Evolutionary conservation across 2,797 vertebrate species (phyloP).

Genomic region (Peromyscus nudipes): DNA sequence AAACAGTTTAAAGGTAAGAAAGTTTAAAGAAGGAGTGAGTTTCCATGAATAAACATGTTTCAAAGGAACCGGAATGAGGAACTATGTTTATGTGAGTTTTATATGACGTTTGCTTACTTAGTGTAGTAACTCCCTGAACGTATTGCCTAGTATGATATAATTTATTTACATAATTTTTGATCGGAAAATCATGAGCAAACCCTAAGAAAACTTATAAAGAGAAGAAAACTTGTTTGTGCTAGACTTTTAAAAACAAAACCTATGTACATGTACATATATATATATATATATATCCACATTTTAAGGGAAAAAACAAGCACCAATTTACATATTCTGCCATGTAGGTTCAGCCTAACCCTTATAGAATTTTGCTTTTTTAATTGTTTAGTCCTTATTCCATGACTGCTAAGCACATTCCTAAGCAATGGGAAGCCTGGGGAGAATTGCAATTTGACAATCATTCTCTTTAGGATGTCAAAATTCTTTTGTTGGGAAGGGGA

Average conservation of each 20-base stretch:
- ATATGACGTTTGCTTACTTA: slow-evolving; percentile 79
- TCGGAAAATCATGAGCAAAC: slow-evolving; percentile 70
- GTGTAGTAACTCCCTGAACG: slow-evolving; percentile 77
- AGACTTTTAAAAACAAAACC: slow-evolving; percentile 47
- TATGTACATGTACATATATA: background rate
- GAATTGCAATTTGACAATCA: background rate
- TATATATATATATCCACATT: background rate
- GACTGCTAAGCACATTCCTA: background rate
- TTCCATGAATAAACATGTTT: slow-evolving; percentile 82
- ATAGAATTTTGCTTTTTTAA: background rate
- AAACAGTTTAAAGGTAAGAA: slow-evolving; percentile 82
- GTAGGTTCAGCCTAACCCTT: background rate
- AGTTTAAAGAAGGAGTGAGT: slow-evolving; percentile 75
- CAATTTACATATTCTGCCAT: background rate
- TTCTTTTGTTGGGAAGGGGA: background rate
- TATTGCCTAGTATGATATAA: slow-evolving; percentile 75
- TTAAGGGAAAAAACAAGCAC: background rate
- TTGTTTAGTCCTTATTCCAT: background rate
- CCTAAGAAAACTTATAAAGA: slow-evolving; percentile 67
- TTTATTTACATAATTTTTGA: slow-evolving; percentile 79
- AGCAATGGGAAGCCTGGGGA: background rate
- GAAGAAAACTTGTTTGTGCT: slow-evolving; percentile 65
- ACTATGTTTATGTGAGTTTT: slow-evolving; percentile 73
- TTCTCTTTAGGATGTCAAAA: background rate
- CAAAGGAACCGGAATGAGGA: slow-evolving; percentile 76